Base-by-base conservation (phyloP, 2,113 vertebrate species). In the Pseudorasbora parva region DNA sequence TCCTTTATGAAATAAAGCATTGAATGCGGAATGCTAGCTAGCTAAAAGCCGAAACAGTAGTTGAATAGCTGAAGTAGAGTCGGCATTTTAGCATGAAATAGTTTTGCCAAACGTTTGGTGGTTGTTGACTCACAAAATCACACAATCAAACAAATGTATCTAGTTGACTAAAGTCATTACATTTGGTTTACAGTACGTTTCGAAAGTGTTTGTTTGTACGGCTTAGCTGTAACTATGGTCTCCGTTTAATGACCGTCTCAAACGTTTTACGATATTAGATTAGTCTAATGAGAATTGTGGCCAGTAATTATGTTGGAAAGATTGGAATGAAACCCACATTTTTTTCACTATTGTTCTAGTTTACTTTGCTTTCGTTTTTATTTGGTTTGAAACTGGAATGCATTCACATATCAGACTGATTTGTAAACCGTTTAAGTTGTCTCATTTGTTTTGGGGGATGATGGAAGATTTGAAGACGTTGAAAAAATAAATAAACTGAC, bases 61-160 rank as follows among this genome's bases (percentile, higher is more conserved):
- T 86, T 72, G 17, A 56, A 66, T 56, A 41, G 43, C 59, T 56
- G 45, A 79, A 62, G 23, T 78, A 69, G 17, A 59, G 57, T 59
- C 30, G 59, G 5, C 21, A 25, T 86, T 71, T 37, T 45, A 75
- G 72, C 27, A 19, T 37, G 33, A 69, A 59, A 3, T 60, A 56
- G 71, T 76, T 75, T 86, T 81, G 77, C 85, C 82, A 86, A 86
- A 86, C 19, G 51, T 71, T 33, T 19, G 27, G 4, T 76, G 77
- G 25, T 69, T 43, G 66, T 69, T 5, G 37, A 37, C 41, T 14
- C 7, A 8, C 15, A 64, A 62, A 69, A 49, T 33, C 27, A 74
- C 17, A 33, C 27, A 56, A 23, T 72, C 5, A 37, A 51, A 47
- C 37, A 30, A 43, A 54, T 47, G 41, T 33, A 19, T 74, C 27